Conservation (phyloP, 2,888 invertebrate genomes). For the Pandemis corylana region DNA sequence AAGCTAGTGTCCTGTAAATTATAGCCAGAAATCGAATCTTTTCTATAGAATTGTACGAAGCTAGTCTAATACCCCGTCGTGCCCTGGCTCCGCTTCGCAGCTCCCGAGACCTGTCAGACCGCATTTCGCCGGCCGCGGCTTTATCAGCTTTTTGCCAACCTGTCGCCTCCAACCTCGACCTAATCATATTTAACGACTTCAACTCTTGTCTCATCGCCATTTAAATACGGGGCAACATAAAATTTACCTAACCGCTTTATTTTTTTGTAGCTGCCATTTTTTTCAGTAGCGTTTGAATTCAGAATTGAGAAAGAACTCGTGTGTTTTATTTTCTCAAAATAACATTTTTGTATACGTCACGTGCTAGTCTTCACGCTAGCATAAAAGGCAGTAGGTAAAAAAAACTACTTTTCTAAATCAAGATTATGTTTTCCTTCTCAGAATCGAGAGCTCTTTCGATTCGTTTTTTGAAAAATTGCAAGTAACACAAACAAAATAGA, state of each 20-base stretch:
- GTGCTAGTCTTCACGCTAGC: no score
- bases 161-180: conserved; percentile 36
- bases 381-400: no score
- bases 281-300: background rate
- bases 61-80: background rate
- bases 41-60: background rate
- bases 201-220: conserved; percentile 34
- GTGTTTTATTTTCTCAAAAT: background rate
- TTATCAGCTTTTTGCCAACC: conserved; percentile 42
- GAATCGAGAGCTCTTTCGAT: no score
- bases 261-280: background rate
- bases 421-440: no score
- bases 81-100: conserved; percentile 17
- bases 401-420: no score
- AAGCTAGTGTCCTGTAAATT: no score
- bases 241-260: conserved; percentile 10
- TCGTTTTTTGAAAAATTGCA: no score
- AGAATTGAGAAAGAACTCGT: background rate
- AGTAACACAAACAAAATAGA: no score
- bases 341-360: no score
- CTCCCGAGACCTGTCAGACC: conserved; percentile 37
- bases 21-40: no score
- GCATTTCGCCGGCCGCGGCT: conserved; percentile 39
- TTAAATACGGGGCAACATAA: conserved; percentile 20
- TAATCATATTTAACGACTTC: conserved; percentile 40